Percentiles rank a stretch among this genome's conserved stretches.
Evolutionary conservation across 2,113 vertebrate genomes (phyloP).

Genomic region (Entomyzon cyanotis): DNA sequence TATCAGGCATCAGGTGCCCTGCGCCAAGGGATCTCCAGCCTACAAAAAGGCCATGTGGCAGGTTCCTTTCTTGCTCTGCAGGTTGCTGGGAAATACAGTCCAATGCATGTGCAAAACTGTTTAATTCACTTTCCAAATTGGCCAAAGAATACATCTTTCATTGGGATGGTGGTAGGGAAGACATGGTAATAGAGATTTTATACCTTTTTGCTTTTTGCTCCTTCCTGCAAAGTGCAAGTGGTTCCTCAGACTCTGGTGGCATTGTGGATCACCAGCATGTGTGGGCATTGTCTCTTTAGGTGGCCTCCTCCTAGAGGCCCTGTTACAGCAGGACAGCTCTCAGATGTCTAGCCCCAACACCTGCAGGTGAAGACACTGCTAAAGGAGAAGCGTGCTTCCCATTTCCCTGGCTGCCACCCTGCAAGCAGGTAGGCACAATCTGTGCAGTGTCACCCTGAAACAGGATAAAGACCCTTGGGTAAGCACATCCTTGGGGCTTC

Average conservation of each 20-base stretch:
- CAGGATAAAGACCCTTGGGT: neutral
- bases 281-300: neutral
- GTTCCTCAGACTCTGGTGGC: neutral
- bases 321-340: neutral
- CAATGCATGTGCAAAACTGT: neutral
- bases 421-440: neutral
- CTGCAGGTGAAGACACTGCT: neutral
- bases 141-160: neutral
- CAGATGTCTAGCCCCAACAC: neutral
- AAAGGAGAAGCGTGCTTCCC: neutral
- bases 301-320: neutral
- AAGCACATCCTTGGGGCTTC: neutral
- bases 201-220: neutral
- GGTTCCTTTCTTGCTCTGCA: neutral
- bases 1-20: neutral
- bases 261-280: fast-evolving
- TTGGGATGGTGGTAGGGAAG: neutral
- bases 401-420: fast-evolving
- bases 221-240: neutral
- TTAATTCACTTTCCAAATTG: neutral
- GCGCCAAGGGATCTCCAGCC: fast-evolving
- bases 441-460: neutral
- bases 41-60: neutral
- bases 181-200: neutral
- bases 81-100: neutral